Evolutionary conservation across 2,797 vertebrate species (phyloP).

Genomic region (Gymnothorax javanicus): DNA sequence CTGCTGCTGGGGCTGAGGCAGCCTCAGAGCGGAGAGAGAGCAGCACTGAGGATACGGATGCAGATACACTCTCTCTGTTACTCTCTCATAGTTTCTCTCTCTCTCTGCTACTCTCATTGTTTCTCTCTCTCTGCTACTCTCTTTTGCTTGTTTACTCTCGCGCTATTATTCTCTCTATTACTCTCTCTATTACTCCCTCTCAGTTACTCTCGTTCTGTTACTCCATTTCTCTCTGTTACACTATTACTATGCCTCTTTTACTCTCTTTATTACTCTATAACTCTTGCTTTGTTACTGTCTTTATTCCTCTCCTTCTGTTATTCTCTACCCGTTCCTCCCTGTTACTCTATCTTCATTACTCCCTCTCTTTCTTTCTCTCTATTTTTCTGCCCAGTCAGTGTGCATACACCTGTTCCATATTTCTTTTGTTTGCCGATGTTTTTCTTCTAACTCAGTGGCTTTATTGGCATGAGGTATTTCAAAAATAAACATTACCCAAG

Average conservation of each 20-base stretch:
- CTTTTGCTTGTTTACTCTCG: constrained; percentile 8
- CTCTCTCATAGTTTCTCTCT: background rate
- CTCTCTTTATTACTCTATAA: background rate
- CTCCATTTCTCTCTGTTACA: background rate
- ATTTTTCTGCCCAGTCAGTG: background rate
- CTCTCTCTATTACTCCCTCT: background rate
- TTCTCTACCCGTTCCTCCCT: background rate
- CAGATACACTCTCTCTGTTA: background rate
- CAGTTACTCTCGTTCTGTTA: background rate
- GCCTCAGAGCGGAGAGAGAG: background rate
- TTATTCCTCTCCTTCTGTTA: too few species aligned
- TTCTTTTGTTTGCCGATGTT: too few species aligned
- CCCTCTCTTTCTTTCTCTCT: background rate
- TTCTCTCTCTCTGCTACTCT: constrained; percentile 13
- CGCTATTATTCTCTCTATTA: background rate
- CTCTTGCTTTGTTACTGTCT: background rate
- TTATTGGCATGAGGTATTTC: too few species aligned
- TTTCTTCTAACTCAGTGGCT: too few species aligned
- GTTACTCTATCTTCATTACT: background rate
- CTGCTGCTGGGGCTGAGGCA: background rate
- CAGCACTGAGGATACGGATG: background rate
- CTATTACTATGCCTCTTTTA: background rate
- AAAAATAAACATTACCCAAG: too few species aligned
- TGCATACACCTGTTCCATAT: too few species aligned
- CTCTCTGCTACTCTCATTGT: background rate